These are phyloP conservation scores for Watsonalla binaria DNA, from an alignment of 2,888 invertebrate species.

Conservation along the genomic window DNA sequence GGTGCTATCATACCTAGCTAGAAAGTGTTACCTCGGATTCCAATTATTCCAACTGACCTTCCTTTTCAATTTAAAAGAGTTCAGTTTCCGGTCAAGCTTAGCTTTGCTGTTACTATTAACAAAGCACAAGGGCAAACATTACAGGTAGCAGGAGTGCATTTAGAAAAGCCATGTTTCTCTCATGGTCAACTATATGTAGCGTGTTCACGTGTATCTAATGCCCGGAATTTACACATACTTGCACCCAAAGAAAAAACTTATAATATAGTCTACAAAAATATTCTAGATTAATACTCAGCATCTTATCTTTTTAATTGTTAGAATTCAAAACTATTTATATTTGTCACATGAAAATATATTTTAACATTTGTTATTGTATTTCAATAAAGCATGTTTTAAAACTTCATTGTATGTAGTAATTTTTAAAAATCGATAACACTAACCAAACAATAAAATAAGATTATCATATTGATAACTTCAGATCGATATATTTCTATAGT, in stretches of 20 bases:
- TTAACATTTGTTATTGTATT: too few species aligned
- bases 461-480: too few species aligned
- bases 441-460: too few species aligned
- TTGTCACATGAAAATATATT: too few species aligned
- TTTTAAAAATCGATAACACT: too few species aligned
- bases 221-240: constrained; percentile 10
- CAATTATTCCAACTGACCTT: constrained; percentile 14
- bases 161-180: constrained; percentile 14
- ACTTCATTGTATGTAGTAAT: too few species aligned
- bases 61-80: constrained; percentile 16
- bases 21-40: constrained; percentile 21
- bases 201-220: constrained; percentile 14
- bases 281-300: background rate
- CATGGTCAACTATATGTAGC: constrained; percentile 18
- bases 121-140: constrained; percentile 15
- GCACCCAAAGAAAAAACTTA: constrained; percentile 1
- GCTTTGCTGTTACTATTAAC: constrained; percentile 5
- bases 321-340: too few species aligned
- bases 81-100: constrained; percentile 11
- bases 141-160: constrained; percentile 10
- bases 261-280: background rate
- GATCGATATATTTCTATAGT: too few species aligned
- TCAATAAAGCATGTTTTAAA: too few species aligned
- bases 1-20: constrained; percentile 15
- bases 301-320: too few species aligned